phyloP scores from a whole-genome alignment of 2,888 invertebrate species.

The Leptopilina syphax region DNA sequence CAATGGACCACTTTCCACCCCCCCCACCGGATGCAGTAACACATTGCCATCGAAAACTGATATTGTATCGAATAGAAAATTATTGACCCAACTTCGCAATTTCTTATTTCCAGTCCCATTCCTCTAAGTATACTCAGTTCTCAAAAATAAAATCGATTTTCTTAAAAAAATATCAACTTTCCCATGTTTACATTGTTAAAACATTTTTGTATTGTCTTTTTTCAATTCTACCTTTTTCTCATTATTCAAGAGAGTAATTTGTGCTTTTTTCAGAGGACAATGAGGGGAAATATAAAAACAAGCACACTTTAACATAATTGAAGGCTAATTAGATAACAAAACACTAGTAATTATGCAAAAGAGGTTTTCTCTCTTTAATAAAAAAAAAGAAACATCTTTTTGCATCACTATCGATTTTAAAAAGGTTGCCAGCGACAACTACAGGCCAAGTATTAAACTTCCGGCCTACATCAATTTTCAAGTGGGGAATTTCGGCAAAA shows the following conservation, averaged over 20 bases:
- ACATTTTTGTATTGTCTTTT: not conserved
- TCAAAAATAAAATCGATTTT: not conserved
- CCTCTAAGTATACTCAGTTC: not conserved
- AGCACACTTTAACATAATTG: not conserved
- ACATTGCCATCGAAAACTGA: constrained; percentile 16
- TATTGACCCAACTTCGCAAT: not conserved
- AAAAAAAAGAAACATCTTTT: constrained; percentile 3
- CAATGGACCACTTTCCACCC: constrained; percentile 58
- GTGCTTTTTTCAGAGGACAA: not conserved
- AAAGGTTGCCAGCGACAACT: not conserved
- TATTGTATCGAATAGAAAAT: not conserved
- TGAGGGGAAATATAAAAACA: not conserved
- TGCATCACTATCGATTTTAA: constrained; percentile 32
- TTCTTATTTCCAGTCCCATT: not conserved
- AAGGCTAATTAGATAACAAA: not conserved
- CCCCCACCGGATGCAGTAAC: constrained; percentile 22
- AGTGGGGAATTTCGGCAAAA: not conserved
- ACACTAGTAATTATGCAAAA: not conserved
- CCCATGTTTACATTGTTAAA: not conserved
- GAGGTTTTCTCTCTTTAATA: not conserved
- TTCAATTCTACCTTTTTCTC: not conserved
- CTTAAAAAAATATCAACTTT: not conserved
- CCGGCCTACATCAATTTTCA: not conserved
- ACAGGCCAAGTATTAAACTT: not conserved
- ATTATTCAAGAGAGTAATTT: not conserved